A percentile compares a stretch with the other conserved stretches of the same genome.
phyloP scores from a whole-genome alignment of 2,888 invertebrate species.

The Oscheius myriophilus region DNA sequence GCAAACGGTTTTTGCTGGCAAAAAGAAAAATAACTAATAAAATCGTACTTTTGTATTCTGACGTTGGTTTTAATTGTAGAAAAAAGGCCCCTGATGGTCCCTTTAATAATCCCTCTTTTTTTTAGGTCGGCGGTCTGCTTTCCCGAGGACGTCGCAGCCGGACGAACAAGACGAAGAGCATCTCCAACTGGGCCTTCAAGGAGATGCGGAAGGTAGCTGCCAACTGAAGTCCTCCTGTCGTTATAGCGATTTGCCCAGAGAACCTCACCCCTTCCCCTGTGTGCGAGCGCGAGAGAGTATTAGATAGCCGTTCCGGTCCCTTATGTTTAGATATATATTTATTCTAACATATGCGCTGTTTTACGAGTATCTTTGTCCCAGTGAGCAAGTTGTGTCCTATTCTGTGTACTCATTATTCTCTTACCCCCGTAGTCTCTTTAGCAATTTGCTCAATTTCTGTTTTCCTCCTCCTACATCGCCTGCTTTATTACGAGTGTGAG shows the following conservation, averaged over 20 bases:
- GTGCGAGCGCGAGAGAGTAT: constrained; percentile 17
- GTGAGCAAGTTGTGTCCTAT: constrained; percentile 8
- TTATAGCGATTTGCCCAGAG: constrained; percentile 18
- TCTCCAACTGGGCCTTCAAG: constrained; percentile 93
- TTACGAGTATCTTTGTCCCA: constrained; percentile 11
- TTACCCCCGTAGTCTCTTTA: constrained; percentile 1
- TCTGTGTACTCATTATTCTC: not conserved
- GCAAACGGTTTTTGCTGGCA: no score
- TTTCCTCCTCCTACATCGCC: constrained; percentile 6
- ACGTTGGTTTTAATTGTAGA: no score
- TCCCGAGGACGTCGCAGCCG: constrained; percentile 76
- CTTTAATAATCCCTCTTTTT: no score
- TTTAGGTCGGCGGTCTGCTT: constrained; percentile 51
- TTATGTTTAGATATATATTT: constrained; percentile 1
- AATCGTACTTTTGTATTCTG: no score
- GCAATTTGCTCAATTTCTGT: constrained; percentile 22
- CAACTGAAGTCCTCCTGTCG: constrained; percentile 13
- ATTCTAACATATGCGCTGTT: constrained; percentile 11
- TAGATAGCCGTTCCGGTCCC: not conserved
- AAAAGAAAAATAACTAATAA: no score
- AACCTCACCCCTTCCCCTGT: constrained; percentile 25
- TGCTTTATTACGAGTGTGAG: constrained; percentile 37
- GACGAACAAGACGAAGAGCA: constrained; percentile 85
- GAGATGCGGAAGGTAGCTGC: constrained; percentile 79
- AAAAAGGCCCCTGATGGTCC: no score